Percentiles rank a stretch among this genome's conserved stretches.
phyloP scores from a whole-genome alignment of 2,888 invertebrate species.

The Apotomis capreana region DNA sequence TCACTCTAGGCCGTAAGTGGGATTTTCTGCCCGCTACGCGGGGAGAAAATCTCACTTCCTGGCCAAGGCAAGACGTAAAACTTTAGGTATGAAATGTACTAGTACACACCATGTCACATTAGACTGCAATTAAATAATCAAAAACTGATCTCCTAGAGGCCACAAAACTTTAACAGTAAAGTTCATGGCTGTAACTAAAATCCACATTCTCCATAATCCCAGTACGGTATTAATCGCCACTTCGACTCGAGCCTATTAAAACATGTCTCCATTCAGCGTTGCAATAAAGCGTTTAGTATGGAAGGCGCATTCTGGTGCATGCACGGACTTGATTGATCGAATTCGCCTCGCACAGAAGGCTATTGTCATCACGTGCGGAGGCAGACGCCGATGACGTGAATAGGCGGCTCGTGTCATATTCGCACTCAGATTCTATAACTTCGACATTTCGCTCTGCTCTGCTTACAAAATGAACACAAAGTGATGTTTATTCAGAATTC shows the following conservation, averaged over 20 bases:
- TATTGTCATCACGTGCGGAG: slow-evolving; percentile 70
- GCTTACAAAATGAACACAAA: slow-evolving; percentile 25
- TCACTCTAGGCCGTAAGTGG: too few relatives aligned
- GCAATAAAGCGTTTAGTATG: slow-evolving; percentile 31
- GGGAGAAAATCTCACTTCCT: too few relatives aligned
- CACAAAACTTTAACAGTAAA: too few relatives aligned
- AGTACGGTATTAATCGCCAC: background rate
- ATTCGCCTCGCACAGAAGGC: slow-evolving; percentile 62
- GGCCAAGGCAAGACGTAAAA: too few relatives aligned
- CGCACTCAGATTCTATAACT: slow-evolving; percentile 64
- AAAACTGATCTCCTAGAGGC: too few relatives aligned
- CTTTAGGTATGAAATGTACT: too few relatives aligned
- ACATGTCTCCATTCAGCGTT: slow-evolving; percentile 21
- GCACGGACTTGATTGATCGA: slow-evolving; percentile 65
- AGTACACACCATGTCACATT: too few relatives aligned
- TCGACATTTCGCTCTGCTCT: slow-evolving; percentile 51
- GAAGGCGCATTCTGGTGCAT: slow-evolving; percentile 33
- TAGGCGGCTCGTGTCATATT: slow-evolving; percentile 62
- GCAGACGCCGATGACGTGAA: slow-evolving; percentile 65
- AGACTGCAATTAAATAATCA: too few relatives aligned
- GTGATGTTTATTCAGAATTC: slow-evolving; percentile 10
- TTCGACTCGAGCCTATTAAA: background rate
- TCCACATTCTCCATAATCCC: background rate
- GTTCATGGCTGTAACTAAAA: too few relatives aligned
- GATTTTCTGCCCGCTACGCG: too few relatives aligned